Evolutionary conservation across 2,113 vertebrate species (phyloP).

Genomic region (Heloderma charlesbogerti): DNA sequence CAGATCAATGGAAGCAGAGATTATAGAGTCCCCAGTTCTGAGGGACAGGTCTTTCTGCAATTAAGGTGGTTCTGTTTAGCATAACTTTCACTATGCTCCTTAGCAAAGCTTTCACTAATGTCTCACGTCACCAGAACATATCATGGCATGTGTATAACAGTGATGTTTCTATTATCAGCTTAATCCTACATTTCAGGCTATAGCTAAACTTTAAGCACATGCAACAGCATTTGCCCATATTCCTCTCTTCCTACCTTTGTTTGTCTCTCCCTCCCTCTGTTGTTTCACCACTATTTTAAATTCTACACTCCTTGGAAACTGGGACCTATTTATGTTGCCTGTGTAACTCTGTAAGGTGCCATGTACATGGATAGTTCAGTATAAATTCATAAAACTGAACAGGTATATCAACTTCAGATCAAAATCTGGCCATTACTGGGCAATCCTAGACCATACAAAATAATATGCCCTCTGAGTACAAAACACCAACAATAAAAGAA

Average conservation of each 20-base stretch:
- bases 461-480: not conserved
- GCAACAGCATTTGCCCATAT: not conserved
- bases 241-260: not conserved
- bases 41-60: not conserved
- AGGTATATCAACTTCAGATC: not conserved
- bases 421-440: not conserved
- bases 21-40: not conserved
- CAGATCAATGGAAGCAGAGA: not conserved
- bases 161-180: not conserved
- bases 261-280: not conserved
- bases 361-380: not conserved
- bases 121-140: not conserved
- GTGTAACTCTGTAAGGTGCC: not conserved
- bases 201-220: not conserved
- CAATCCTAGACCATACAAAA: not conserved
- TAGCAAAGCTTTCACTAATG: not conserved
- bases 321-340: not conserved
- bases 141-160: not conserved
- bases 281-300: not conserved
- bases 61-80: not conserved
- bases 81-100: too few relatives aligned
- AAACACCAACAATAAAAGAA: not conserved
- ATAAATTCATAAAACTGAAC: too few relatives aligned
- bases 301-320: not conserved
- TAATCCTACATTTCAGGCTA: not conserved